Evolutionary conservation across 92 coral and sea anemone species (phyloP).

Genomic region (Bergia sp.): DNA sequence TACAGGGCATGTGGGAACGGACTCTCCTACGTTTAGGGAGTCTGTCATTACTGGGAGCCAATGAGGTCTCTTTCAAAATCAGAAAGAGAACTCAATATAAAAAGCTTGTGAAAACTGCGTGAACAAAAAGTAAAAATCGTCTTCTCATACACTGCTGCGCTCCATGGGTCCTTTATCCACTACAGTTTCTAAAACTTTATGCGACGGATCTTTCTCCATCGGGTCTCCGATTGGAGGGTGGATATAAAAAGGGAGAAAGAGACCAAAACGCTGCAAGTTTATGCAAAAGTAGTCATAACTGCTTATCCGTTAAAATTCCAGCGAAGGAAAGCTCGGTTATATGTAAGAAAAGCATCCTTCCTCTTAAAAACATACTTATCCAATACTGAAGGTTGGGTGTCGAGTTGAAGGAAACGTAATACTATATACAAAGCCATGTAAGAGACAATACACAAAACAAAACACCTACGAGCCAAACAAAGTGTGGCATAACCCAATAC

Average conservation of each 20-base stretch:
- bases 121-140: background rate
- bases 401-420: background rate
- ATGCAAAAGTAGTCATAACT: background rate
- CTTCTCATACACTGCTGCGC: no score
- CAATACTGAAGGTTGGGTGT: background rate
- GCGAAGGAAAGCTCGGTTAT: background rate
- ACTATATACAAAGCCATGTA: background rate
- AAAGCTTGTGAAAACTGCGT: no score
- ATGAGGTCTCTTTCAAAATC: background rate
- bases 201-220: no score
- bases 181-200: no score
- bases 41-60: background rate
- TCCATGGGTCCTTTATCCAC: no score
- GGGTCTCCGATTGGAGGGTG: background rate
- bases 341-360: no score
- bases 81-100: no score
- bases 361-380: background rate
- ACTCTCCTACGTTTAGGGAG: constrained; percentile 7
- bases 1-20: constrained; percentile 10
- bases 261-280: background rate
- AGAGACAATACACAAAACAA: background rate
- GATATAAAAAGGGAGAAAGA: background rate
- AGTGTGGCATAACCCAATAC: background rate
- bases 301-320: background rate
- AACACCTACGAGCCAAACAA: background rate